Evolutionary conservation across 2,888 invertebrate genomes (phyloP).

Genomic region (Lasioglossum zephyrum): DNA sequence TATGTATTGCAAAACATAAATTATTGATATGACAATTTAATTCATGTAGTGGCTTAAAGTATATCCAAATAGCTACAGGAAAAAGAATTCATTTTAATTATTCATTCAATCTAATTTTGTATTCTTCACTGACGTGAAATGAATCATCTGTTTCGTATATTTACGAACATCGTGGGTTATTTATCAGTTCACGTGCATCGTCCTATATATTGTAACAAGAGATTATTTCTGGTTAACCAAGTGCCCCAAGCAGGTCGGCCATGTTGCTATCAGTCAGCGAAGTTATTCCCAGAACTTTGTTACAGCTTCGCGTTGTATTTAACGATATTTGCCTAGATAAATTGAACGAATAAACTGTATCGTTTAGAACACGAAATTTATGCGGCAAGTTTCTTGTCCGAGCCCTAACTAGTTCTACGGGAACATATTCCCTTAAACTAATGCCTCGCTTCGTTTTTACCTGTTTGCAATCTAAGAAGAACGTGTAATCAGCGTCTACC

Average conservation of each 20-base stretch:
- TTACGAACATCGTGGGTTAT: background rate
- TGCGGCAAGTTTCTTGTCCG: background rate
- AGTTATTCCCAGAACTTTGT: background rate
- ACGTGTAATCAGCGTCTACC: too few species aligned
- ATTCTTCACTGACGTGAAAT: background rate
- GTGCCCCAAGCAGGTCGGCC: background rate
- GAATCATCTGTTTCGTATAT: background rate
- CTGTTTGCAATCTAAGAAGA: background rate
- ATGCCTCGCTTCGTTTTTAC: background rate
- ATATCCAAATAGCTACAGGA: too few species aligned
- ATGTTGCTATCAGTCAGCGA: background rate
- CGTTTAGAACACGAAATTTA: background rate
- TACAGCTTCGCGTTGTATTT: background rate
- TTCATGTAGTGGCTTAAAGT: too few species aligned
- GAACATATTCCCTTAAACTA: background rate
- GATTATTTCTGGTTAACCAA: background rate
- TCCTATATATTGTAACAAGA: background rate
- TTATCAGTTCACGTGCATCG: background rate
- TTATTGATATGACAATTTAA: background rate
- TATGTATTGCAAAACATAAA: background rate
- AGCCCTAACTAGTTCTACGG: background rate
- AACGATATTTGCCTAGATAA: background rate
- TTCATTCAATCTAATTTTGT: background rate
- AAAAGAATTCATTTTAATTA: too few species aligned
- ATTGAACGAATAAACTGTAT: constrained; percentile 8